phyloP scores from a whole-genome alignment of 2,797 vertebrate species.

The Anguilla marmorata region DNA sequence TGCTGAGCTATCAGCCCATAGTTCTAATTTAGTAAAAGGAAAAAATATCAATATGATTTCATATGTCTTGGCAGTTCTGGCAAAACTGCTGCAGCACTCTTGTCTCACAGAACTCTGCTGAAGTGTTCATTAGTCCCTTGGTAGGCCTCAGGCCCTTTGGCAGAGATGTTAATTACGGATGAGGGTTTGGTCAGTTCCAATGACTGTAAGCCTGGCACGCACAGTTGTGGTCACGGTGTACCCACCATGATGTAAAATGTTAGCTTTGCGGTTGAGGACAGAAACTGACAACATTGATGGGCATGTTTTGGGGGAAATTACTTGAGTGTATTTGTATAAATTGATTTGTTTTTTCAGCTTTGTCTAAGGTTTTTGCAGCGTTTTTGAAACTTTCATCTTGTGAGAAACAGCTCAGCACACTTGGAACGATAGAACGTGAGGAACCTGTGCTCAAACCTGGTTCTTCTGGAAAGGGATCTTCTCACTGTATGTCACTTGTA shows the following conservation, averaged over 20 bases:
- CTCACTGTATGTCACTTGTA: not conserved
- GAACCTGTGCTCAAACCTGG: not conserved
- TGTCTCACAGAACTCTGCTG: conserved; percentile 1
- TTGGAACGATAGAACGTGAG: not conserved
- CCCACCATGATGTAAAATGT: not conserved
- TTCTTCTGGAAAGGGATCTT: not conserved
- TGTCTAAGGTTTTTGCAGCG: not conserved
- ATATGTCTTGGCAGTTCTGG: not conserved
- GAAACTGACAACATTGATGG: not conserved
- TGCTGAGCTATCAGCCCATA: not conserved
- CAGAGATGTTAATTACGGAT: conserved; percentile 8
- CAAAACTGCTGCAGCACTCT: not conserved
- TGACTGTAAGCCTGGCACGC: not conserved
- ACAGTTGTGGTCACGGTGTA: conserved; percentile 1
- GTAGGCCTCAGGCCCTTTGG: not conserved
- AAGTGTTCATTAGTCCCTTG: conserved; percentile 14
- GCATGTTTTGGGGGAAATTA: not conserved
- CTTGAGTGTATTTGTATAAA: not conserved
- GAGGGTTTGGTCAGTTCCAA: not conserved
- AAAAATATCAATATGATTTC: conserved; percentile 7
- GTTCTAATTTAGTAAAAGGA: not conserved
- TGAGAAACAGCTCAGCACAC: not conserved
- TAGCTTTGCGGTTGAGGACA: not conserved
- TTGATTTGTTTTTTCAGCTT: not conserved
- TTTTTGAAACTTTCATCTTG: not conserved